Base-by-base conservation (phyloP, 1,140 invertebrate genomes). In the Achroia grisella region DNA sequence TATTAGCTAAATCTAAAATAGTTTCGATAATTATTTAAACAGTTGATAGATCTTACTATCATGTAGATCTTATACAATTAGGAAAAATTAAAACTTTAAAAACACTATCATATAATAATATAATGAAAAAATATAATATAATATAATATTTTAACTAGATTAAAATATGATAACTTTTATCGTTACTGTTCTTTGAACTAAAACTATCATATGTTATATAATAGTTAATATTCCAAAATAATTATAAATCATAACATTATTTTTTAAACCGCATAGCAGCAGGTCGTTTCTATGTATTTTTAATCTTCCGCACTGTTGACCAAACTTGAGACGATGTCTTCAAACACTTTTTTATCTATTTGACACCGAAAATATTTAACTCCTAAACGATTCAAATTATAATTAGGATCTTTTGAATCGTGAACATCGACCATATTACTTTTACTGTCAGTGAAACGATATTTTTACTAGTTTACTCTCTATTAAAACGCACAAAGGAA, bases 361-460 rank as follows among this genome's bases (percentile, higher is more conserved):
- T 63, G 56, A 73, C 65, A 54, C 69, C 70, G 72, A 79, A 79
- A 78, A 78, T 77, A 82, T 82, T 82, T 77, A 66, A 65, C 67
- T 71, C 56, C 45, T 78, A 79, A 82, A 78, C 78, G 70, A 71
- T 79, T 78, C 66, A 77, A 71, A 77, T 74, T 78, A 78, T 79
- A 82, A 82, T 82, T 82, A 76, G 71, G 62, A 63, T 44, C 53
- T 48, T 79, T 77, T 76, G 57, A 71, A 72, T 61, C 51, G 58
- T 53, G 55, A 49, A 56, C 48, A 58, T 54, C 37, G 29, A 61
- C 59, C 34, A 51, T 28, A 39, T 43, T 40, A 48, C 17, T 23
- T 3, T 23, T 23, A 6, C 8, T 8, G 12, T 17, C 10, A 15
- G 17, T 15, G 17, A 37, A n/a, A 15, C 13, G 13, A 37, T 10